Evolutionary conservation across 2,888 invertebrate genomes (phyloP).

Genomic region (Drosophila lacicola): DNA sequence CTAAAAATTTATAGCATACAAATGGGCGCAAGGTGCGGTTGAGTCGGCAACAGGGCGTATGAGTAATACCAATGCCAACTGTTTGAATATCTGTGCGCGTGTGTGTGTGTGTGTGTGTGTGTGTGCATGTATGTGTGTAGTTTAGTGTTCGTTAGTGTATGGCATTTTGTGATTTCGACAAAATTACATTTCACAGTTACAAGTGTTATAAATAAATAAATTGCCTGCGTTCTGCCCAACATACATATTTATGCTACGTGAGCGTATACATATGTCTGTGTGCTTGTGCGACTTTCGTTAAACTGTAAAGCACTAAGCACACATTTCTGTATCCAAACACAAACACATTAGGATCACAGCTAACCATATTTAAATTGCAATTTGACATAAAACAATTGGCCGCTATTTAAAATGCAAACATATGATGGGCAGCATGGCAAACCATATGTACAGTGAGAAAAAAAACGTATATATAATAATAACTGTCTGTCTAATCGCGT

Average conservation of each 20-base stretch:
- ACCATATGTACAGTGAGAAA: background rate
- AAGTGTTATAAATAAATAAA: slow-evolving; percentile 58
- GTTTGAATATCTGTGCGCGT: slow-evolving; percentile 9
- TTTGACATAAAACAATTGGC: slow-evolving; percentile 39
- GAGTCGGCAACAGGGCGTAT: slow-evolving; percentile 33
- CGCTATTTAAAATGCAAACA: slow-evolving; percentile 32
- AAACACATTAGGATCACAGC: slow-evolving; percentile 20
- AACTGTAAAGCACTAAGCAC: slow-evolving; percentile 20
- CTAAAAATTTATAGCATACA: slow-evolving; percentile 40
- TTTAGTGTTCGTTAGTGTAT: background rate
- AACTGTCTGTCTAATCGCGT: too few relatives aligned
- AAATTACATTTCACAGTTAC: slow-evolving; percentile 62
- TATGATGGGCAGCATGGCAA: slow-evolving; percentile 10
- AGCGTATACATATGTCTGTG: slow-evolving; percentile 14
- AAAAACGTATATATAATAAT: background rate
- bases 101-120: background rate
- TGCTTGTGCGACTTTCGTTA: slow-evolving; percentile 22
- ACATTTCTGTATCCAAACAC: slow-evolving; percentile 9
- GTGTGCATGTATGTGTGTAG: slow-evolving; percentile 7
- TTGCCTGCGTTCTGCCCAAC: slow-evolving; percentile 7
- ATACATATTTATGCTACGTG: background rate
- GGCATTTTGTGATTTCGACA: slow-evolving; percentile 39
- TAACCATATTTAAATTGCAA: slow-evolving; percentile 57
- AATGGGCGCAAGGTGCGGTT: background rate
- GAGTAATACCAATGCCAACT: slow-evolving; percentile 38